Percentiles rank a stretch among this genome's conserved stretches.
Conservation (phyloP, 2,888 invertebrate genomes). For the Leucozona laternaria region DNA sequence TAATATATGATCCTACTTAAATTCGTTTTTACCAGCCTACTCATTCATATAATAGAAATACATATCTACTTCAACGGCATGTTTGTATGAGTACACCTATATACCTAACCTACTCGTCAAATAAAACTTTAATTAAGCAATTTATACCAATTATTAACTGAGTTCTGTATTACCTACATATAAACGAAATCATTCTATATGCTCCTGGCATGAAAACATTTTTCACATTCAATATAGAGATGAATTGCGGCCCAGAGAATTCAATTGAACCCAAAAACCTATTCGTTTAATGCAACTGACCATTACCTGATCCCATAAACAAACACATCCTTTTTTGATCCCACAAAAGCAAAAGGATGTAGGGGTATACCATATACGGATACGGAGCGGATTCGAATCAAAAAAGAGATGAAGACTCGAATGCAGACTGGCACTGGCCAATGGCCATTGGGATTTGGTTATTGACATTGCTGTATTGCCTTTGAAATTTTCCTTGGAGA, state of each 20-base stretch:
- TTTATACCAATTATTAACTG: slow-evolving; percentile 31
- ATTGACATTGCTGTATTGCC: slow-evolving; percentile 33
- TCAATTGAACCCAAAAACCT: slow-evolving; percentile 42
- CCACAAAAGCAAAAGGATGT: slow-evolving; percentile 23
- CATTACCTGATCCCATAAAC: slow-evolving; percentile 47
- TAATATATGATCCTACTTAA: no score
- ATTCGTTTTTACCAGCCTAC: no score
- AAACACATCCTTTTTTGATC: slow-evolving; percentile 31
- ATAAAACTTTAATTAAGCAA: slow-evolving; percentile 21
- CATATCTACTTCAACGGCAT: no score
- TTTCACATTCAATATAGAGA: not conserved
- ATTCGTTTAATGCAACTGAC: slow-evolving; percentile 51
- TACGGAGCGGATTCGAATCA: not conserved
- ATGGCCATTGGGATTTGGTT: slow-evolving; percentile 15
- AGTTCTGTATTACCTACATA: not conserved
- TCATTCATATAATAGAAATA: no score
- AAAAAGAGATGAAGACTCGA: slow-evolving; percentile 6
- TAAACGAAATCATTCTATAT: not conserved
- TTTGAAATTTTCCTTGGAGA: slow-evolving; percentile 14
- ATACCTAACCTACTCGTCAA: not conserved
- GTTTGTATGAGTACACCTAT: no score
- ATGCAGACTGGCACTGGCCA: slow-evolving; percentile 7
- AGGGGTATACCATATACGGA: not conserved
- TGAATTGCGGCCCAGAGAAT: slow-evolving; percentile 10
- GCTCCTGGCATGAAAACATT: not conserved